Conservation (phyloP, 2,888 invertebrate genomes). For the Spilarctia lutea region DNA sequence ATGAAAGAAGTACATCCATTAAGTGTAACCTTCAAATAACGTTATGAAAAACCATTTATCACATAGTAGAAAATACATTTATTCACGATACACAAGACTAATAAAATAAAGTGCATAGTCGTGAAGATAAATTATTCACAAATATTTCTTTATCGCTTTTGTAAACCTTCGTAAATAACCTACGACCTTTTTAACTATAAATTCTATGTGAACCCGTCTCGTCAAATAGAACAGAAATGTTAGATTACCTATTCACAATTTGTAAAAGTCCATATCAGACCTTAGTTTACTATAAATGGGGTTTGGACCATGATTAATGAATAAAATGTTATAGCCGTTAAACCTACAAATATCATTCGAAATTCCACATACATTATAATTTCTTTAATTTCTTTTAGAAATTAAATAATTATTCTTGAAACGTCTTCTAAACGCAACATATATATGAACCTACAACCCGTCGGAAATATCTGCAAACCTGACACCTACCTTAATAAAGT, state of each 20-base stretch:
- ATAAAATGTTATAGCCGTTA: neutral
- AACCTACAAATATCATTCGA: neutral
- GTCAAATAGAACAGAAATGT: conserved; percentile 22
- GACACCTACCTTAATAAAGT: too few relatives aligned
- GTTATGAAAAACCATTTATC: neutral
- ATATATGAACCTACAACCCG: neutral
- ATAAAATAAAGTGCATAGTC: conserved; percentile 7
- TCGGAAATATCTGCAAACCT: too few relatives aligned
- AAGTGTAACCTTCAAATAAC: neutral
- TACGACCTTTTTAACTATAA: conserved; percentile 7
- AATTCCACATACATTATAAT: neutral
- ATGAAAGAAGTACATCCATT: neutral
- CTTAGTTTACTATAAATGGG: neutral
- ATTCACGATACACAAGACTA: conserved; percentile 5
- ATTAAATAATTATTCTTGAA: neutral
- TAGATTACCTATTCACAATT: conserved; percentile 14
- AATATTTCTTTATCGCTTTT: conserved; percentile 12
- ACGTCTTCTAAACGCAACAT: neutral
- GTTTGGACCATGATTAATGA: neutral
- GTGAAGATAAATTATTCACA: conserved; percentile 6
- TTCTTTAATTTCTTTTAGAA: neutral
- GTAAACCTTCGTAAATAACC: conserved; percentile 20
- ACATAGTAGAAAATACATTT: conserved; percentile 4
- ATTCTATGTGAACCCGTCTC: conserved; percentile 6
- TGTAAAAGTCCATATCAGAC: conserved; percentile 6